Evolutionary conservation across 2,797 vertebrate species (phyloP).

Genomic region (Melanotaenia trifasciata): DNA sequence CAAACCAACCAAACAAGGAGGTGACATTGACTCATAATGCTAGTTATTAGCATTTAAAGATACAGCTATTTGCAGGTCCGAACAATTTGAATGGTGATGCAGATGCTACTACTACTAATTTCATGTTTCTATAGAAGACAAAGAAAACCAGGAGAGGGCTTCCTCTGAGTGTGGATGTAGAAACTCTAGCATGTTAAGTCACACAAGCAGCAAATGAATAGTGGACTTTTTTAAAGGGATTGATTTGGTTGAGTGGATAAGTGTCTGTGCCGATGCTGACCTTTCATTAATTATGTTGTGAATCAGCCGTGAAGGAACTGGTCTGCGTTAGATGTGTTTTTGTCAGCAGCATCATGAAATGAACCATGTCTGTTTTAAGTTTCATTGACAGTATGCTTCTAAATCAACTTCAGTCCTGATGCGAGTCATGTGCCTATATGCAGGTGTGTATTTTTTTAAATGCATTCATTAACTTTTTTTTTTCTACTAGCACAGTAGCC

Average conservation of each 20-base stretch:
- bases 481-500: too few species aligned
- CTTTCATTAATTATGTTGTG: neutral
- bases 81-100: neutral
- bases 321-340: constrained; percentile 42
- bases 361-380: neutral
- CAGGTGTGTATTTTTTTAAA: too few species aligned
- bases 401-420: too few species aligned
- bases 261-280: neutral
- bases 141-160: neutral
- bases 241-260: neutral
- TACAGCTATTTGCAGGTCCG: neutral
- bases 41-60: neutral
- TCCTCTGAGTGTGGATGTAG: neutral
- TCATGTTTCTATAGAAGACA: neutral
- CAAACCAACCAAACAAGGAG: neutral
- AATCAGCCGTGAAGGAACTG: too few species aligned
- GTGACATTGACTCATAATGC: neutral
- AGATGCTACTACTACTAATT: neutral
- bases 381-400: neutral
- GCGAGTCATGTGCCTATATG: too few species aligned
- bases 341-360: neutral
- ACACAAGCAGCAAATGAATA: neutral
- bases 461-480: too few species aligned
- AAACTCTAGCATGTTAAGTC: neutral
- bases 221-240: neutral